Percentiles rank a stretch among this genome's conserved stretches.
Evolutionary conservation across 1,140 invertebrate genomes (phyloP).

Genomic region (Drosophila sproati): DNA sequence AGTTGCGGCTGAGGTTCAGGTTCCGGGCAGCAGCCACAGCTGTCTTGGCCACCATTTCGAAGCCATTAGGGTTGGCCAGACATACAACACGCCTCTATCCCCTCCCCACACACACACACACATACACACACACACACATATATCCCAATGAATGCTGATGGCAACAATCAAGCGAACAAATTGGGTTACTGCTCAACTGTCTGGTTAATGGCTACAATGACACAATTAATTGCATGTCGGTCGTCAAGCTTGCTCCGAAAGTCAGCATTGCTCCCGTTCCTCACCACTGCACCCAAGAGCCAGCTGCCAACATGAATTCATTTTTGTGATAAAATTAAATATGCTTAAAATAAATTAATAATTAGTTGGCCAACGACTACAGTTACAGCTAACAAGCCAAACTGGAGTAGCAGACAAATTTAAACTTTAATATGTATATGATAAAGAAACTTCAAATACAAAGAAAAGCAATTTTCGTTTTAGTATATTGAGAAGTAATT

Average conservation of each 20-base stretch:
- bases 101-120: not conserved
- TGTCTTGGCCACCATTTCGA: conserved; percentile 44
- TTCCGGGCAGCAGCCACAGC: conserved; percentile 28
- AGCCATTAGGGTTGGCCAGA: conserved; percentile 69
- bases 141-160: not conserved
- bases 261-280: conserved; percentile 5
- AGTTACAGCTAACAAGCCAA: not conserved
- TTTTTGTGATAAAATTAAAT: conserved; percentile 71
- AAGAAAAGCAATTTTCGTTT: too few species aligned
- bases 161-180: conserved; percentile 75
- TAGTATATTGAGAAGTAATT: too few species aligned
- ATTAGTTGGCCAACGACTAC: conserved; percentile 41
- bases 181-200: conserved; percentile 82
- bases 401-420: conserved; percentile 1
- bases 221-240: conserved; percentile 81
- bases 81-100: not conserved
- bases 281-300: conserved; percentile 2
- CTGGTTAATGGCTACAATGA: conserved; percentile 81
- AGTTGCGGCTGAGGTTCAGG: not conserved
- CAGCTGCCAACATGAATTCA: conserved; percentile 65
- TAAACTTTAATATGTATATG: not conserved
- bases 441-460: not conserved
- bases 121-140: too few species aligned
- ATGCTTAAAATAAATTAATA: conserved; percentile 75
- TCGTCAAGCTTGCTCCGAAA: conserved; percentile 49